Evolutionary conservation across 2,113 vertebrate genomes (phyloP).

Genomic region (Myotis brandtii): DNA sequence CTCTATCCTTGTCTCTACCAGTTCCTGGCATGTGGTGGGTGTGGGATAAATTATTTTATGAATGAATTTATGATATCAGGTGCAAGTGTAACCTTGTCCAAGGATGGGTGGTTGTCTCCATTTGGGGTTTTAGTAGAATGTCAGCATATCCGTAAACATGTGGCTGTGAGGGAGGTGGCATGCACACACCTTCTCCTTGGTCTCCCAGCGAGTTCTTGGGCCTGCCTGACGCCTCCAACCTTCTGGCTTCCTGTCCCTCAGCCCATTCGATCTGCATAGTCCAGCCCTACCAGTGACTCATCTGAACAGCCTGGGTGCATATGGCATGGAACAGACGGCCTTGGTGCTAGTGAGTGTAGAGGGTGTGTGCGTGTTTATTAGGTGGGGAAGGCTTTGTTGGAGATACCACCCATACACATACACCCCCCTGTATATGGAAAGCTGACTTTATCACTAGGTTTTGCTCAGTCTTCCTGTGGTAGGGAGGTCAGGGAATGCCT

Average conservation of each 20-base stretch:
- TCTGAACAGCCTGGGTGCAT: background rate
- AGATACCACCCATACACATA: background rate
- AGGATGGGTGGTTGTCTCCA: background rate
- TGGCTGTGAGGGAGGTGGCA: background rate
- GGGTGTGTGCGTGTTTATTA: background rate
- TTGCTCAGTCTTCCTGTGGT: background rate
- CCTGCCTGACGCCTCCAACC: background rate
- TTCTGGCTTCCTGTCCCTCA: background rate
- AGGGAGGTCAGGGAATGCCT: background rate
- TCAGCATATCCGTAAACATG: background rate
- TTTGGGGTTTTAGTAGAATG: background rate
- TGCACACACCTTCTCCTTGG: background rate
- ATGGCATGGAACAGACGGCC: background rate
- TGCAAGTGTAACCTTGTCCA: background rate
- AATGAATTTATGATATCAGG: slow-evolving; percentile 3
- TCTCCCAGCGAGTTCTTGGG: background rate
- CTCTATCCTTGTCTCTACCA: background rate
- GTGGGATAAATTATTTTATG: background rate
- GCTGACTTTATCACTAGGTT: background rate
- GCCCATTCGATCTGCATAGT: background rate
- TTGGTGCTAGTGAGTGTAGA: background rate
- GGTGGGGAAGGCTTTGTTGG: background rate
- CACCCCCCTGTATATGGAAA: background rate
- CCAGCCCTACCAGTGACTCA: background rate
- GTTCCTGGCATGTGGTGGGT: background rate